Evolutionary conservation across 1,140 invertebrate genomes (phyloP), one percentile per base, ranked within the genome.

Genomic region (Leucophenga varia): DNA sequence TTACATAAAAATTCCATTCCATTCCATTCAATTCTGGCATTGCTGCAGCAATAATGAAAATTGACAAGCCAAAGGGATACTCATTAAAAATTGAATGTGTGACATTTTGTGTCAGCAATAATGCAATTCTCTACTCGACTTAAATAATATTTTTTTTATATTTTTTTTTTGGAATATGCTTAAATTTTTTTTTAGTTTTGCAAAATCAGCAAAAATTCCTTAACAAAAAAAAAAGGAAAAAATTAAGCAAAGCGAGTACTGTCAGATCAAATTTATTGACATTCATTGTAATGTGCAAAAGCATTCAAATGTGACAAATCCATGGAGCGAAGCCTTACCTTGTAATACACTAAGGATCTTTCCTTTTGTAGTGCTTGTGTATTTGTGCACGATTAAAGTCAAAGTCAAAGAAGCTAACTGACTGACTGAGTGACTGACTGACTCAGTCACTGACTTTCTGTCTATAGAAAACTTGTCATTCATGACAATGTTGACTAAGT

Each of bases 211-310:
- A 39, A 31, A 57, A 53, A 55, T 43, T 49, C 39, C 35, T 35
- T 49, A 21, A 43, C 19, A 34, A 25, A 25, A 25, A 25, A 25
- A 25, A 25, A 25, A 25, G 10, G 10, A 25, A 10, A 25, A 25
- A 25, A 25, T 25, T 25, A 6, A 25, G n/a, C n/a, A n/a, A n/a
- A n/a, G n/a, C n/a, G n/a, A n/a, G n/a, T n/a, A 25, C 22, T 67
- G 63, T 67, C 63, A 67, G 63, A 67, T 67, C 63, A 67, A 67
- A 67, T 67, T 67, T 67, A 67, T 67, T 67, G 63, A 67, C 63
- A 67, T 63, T 57, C 59, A 67, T 67, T 67, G 63, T 25, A 25
- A 25, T 25, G 22, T 25, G 22, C 5, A 10, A 10, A 25, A 25
- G 22, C 5, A 25, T 5, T 10, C 22, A 25, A 47, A 60, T 60